These are phyloP conservation scores for Ellobium chinense DNA, from an alignment of 2,888 invertebrate species.

Conservation along the genomic window DNA sequence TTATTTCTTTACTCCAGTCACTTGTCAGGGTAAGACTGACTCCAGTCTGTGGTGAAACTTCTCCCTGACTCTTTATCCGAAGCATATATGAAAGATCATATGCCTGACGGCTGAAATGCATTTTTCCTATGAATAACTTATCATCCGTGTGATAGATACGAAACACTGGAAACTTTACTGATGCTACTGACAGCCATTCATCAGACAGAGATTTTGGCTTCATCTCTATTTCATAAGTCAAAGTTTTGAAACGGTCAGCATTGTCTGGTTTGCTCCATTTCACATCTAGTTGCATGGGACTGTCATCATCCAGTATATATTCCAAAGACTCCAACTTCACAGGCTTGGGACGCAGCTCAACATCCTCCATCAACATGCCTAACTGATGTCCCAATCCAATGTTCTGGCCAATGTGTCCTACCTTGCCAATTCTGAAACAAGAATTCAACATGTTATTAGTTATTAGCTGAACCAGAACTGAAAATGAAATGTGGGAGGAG, in stretches of 20 bases:
- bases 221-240: constrained; percentile 7
- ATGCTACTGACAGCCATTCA: not conserved
- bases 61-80: constrained; percentile 1
- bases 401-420: constrained; percentile 23
- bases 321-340: not conserved
- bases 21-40: not conserved
- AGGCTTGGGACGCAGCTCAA: not conserved
- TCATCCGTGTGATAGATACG: constrained; percentile 29
- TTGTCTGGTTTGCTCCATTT: constrained; percentile 28
- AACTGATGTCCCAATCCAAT: not conserved
- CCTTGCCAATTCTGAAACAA: constrained; percentile 23
- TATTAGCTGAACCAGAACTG: too few relatives aligned
- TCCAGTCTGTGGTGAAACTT: not conserved
- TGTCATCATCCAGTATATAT: constrained; percentile 9
- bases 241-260: constrained; percentile 7
- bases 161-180: constrained; percentile 17
- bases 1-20: constrained; percentile 7
- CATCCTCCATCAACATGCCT: not conserved
- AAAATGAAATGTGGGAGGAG: too few relatives aligned
- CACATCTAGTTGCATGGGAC: constrained; percentile 14
- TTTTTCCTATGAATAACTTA: constrained; percentile 16
- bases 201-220: not conserved
- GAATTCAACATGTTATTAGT: too few relatives aligned
- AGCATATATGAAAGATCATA: not conserved
- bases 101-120: not conserved